Conservation (phyloP, 1,140 invertebrate genomes). For the Trichonephila inaurata region DNA sequence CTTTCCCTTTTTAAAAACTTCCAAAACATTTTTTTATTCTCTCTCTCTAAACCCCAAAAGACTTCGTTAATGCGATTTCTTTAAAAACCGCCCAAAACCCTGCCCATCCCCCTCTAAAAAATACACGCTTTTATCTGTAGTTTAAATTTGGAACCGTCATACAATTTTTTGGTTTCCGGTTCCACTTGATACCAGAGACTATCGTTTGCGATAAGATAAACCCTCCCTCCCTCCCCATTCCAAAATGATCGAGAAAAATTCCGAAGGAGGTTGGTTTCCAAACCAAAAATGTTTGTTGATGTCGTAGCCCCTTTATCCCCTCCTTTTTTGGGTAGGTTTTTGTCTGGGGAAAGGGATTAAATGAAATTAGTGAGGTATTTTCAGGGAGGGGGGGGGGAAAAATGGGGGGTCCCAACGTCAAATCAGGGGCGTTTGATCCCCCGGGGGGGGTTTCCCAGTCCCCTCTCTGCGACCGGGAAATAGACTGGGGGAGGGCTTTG, state of each 20-base stretch:
- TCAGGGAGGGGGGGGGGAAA: not conserved
- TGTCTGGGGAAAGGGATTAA: conserved; percentile 52
- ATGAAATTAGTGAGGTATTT: conserved; percentile 44
- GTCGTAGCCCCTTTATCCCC: not conserved
- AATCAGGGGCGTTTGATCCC: conserved; percentile 49
- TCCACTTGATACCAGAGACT: not conserved
- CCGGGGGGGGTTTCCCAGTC: not conserved
- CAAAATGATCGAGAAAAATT: conserved; percentile 34
- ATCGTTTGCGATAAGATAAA: not conserved
- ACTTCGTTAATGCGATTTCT: not conserved
- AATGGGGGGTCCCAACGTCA: not conserved
- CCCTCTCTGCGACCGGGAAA: conserved; percentile 14
- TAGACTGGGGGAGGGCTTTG: conserved; percentile 5
- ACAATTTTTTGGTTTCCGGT: conserved; percentile 21
- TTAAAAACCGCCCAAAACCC: not conserved
- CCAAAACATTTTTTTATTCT: not conserved
- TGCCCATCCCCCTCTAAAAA: not conserved
- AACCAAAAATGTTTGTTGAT: not conserved
- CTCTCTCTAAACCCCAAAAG: not conserved
- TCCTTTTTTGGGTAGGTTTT: not conserved
- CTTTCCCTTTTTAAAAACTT: too few relatives aligned
- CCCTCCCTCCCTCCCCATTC: not conserved
- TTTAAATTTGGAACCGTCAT: conserved; percentile 15
- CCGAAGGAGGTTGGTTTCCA: not conserved
- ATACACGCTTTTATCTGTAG: not conserved